Conservation (phyloP, 2,888 invertebrate species). For the Abrostola triplasia region DNA sequence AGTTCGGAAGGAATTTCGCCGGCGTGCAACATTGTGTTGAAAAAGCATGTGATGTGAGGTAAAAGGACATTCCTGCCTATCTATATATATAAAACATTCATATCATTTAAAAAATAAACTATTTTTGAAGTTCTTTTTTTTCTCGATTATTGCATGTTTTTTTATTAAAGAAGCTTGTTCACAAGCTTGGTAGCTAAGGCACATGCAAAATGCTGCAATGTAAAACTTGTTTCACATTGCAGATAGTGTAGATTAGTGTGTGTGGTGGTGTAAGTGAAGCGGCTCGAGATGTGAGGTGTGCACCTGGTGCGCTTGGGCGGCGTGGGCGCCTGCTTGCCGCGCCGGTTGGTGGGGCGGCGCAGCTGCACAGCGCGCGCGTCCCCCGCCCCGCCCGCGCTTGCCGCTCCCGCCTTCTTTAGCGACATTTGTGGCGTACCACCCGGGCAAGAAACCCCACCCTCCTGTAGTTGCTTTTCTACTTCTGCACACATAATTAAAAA, state of each 20-base stretch:
- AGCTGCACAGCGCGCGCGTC: conserved; percentile 93
- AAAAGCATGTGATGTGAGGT: background rate
- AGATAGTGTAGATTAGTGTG: background rate
- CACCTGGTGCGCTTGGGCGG: conserved; percentile 98
- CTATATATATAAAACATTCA: too few species aligned
- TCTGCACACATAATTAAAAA: conserved; percentile 86
- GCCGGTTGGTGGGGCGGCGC: conserved; percentile 95
- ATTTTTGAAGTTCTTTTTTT: too few species aligned
- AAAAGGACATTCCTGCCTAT: background rate
- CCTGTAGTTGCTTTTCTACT: conserved; percentile 97
- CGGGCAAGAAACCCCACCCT: conserved; percentile 85
- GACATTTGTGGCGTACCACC: conserved; percentile 89
- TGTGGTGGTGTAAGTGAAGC: background rate
- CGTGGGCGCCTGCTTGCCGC: conserved; percentile 97
- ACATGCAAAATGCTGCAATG: too few species aligned
- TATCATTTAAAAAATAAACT: too few species aligned
- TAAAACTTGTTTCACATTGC: too few species aligned
- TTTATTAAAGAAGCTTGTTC: too few species aligned
- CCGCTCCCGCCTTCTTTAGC: conserved; percentile 66
- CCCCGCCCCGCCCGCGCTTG: conserved; percentile 82
- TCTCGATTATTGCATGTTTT: too few species aligned
- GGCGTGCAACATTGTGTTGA: too few species aligned
- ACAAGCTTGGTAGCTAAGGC: too few species aligned
- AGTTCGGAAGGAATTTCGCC: too few species aligned
- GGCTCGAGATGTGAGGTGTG: background rate